A percentile compares a stretch with the other conserved stretches of the same genome.
Conservation (phyloP, 2,113 vertebrate species). For the Haemorhous mexicanus region DNA sequence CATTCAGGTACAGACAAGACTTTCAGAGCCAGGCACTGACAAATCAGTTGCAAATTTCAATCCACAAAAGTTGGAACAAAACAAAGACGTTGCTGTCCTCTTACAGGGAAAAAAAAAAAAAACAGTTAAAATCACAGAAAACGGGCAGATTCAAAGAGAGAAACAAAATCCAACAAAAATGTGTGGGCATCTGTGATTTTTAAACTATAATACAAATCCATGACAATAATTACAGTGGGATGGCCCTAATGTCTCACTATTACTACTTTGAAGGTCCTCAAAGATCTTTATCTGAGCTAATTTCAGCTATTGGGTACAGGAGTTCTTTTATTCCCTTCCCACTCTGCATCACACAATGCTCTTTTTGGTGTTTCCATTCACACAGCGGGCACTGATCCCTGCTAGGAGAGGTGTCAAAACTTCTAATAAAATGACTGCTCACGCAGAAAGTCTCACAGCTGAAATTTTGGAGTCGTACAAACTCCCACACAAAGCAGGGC, state of each 20-base stretch:
- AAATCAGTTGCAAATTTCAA: background rate
- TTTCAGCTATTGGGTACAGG: background rate
- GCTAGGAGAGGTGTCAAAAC: conserved; percentile 10
- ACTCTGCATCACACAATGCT: conserved; percentile 1
- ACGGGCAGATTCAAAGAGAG: background rate
- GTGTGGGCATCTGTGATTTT: background rate
- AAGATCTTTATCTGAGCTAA: conserved; percentile 8
- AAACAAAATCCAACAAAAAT: background rate
- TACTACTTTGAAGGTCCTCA: background rate
- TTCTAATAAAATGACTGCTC: conserved; percentile 13
- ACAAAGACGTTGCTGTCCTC: background rate
- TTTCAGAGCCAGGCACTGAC: background rate
- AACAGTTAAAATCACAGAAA: background rate
- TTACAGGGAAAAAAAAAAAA: background rate
- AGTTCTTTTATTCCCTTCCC: background rate
- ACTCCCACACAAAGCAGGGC: conserved; percentile 8
- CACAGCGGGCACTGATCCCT: conserved; percentile 10
- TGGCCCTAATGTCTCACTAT: background rate
- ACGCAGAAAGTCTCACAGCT: conserved; percentile 18
- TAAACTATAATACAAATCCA: background rate
- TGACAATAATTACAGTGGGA: background rate
- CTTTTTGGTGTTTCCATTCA: conserved; percentile 33
- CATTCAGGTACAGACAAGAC: background rate
- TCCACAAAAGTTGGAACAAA: background rate
- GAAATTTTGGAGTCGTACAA: background rate